Evolutionary conservation across 2,888 invertebrate genomes (phyloP).

Genomic region (Anthrax anthrax): DNA sequence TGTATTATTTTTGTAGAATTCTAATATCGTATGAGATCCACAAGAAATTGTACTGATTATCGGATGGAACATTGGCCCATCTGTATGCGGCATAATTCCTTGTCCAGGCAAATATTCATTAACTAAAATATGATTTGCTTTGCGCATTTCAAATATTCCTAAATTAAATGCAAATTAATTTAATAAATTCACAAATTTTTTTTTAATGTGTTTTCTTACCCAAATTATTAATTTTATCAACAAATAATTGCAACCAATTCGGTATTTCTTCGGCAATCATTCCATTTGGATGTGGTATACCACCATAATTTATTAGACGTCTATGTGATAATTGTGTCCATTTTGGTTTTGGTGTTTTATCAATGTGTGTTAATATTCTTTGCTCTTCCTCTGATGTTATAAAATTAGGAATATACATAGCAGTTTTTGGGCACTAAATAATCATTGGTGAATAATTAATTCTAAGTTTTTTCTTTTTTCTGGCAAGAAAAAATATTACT

Average conservation of each 20-base stretch:
- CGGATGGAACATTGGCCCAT: slow-evolving; percentile 88
- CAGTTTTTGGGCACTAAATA: slow-evolving; percentile 28
- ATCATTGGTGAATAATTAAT: not conserved
- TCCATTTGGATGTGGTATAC: slow-evolving; percentile 81
- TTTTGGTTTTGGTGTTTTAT: slow-evolving; percentile 76
- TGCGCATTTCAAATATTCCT: slow-evolving; percentile 44
- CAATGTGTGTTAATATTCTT: slow-evolving; percentile 55
- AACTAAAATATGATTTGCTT: slow-evolving; percentile 84
- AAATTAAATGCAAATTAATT: no score
- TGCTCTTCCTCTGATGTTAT: slow-evolving; percentile 60
- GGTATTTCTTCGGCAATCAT: slow-evolving; percentile 88
- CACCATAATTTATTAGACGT: slow-evolving; percentile 96
- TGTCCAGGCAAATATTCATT: slow-evolving; percentile 90
- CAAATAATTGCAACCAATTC: slow-evolving; percentile 59
- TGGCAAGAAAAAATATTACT: not conserved
- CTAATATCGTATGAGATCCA: slow-evolving; percentile 80
- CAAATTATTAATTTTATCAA: slow-evolving; percentile 53
- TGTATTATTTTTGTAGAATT: slow-evolving; percentile 46
- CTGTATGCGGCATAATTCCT: slow-evolving; percentile 94
- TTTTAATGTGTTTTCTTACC: slow-evolving; percentile 30
- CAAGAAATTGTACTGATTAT: slow-evolving; percentile 84
- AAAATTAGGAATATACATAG: slow-evolving; percentile 71
- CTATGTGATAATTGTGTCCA: slow-evolving; percentile 89
- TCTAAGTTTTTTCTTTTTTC: not conserved
- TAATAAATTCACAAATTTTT: no score